Base-by-base conservation (phyloP, 1,140 invertebrate genomes). In the Plutomurus gul region DNA sequence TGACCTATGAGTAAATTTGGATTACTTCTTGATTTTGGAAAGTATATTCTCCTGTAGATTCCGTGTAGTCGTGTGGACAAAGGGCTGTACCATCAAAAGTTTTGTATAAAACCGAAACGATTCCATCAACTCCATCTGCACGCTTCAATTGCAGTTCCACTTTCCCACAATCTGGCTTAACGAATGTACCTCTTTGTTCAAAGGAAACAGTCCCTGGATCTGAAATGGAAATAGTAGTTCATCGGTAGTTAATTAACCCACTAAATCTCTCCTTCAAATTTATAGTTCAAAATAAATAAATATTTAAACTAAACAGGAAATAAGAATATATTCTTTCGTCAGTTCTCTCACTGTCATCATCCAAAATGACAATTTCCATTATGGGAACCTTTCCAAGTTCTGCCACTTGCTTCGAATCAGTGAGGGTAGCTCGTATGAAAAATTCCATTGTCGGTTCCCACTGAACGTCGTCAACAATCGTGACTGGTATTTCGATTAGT, bases 391-490 rank as follows among this genome's bases (percentile, higher is more conserved):
- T 85, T 13, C 90, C 90, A 0, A 91, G 83, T 33, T 87, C 84
- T 20, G 82, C 51, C 77, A 60, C 71, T 8, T 25, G 11, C 13
- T 30, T 0, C 4, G 11, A 81, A 16, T 85, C 80, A 18, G 88
- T 77, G 1, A 90, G 73, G 33, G 85, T 86, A 4, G 91, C 46
- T 76, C 88, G 87, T 0, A 91, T 85, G 85, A 91, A 91, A 84
- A 91, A 91, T 37, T 90, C 88, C 84, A 91, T 90, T 84, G 91
- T 89, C 0, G 90, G 90, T 83, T 91, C 87, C 89, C 89, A 91
- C 77, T 90, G 89, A 78, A 90, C 89, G 84, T 91, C 90, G 83
- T 91, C 88, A 20, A 91, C 86, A 43, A 91, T 91, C 79, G 40
- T 76, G n/a, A 79, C 60, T 2, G 72, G 25, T 0, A 75, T 36